Evolutionary conservation across 2,113 vertebrate genomes (phyloP).

Genomic region (Mustelus asterias): DNA sequence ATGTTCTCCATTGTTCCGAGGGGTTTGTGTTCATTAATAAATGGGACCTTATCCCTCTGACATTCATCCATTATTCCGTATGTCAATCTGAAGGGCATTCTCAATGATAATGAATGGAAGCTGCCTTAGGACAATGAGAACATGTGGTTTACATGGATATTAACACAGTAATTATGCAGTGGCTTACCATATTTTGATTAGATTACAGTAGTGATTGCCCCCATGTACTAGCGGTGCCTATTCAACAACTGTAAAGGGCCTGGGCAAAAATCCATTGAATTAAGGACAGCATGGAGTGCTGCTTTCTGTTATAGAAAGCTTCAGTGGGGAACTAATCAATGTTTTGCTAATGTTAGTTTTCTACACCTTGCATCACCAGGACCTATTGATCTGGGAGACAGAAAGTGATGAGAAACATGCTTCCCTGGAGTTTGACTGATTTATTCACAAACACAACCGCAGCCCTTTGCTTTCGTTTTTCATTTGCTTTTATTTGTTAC

Average conservation of each 20-base stretch:
- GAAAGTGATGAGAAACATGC: neutral
- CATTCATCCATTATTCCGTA: neutral
- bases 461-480: neutral
- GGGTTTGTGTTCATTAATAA: neutral
- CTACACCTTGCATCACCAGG: conserved; percentile 3
- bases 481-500: neutral
- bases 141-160: neutral
- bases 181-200: conserved; percentile 21
- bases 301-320: neutral
- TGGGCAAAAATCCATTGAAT: conserved; percentile 12
- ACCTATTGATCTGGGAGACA: neutral
- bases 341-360: conserved; percentile 24
- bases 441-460: conserved; percentile 13
- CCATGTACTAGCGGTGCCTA: neutral
- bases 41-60: neutral
- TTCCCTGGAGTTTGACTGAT: neutral
- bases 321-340: conserved; percentile 9
- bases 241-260: neutral
- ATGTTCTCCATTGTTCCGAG: neutral
- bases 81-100: neutral
- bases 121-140: neutral
- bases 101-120: neutral
- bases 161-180: neutral
- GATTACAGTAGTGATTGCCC: neutral
- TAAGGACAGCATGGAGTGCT: neutral